Conservation (phyloP, 2,113 vertebrate genomes). For the Cavia porcellus region DNA sequence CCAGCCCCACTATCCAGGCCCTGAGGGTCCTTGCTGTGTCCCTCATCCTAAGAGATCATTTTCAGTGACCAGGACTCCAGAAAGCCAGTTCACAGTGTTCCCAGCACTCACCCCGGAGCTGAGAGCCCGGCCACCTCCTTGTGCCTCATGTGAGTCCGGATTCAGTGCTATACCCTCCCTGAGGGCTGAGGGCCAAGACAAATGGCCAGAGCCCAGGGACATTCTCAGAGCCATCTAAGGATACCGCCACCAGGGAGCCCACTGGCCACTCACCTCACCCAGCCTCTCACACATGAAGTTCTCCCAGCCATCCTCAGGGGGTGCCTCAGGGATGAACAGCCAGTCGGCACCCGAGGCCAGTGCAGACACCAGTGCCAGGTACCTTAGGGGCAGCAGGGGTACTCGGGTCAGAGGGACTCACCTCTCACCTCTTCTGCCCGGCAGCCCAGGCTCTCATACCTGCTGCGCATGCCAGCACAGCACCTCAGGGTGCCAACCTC, state of each 20-base stretch:
- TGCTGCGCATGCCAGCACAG: rapidly evolving
- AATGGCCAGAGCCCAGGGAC: neutral
- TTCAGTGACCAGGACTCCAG: rapidly evolving
- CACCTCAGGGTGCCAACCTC: rapidly evolving
- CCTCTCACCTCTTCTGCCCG: neutral
- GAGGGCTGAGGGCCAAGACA: neutral
- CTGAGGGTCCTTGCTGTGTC: neutral
- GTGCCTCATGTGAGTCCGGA: neutral
- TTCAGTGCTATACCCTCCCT: too few relatives aligned
- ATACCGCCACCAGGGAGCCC: too few relatives aligned
- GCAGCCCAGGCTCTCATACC: neutral
- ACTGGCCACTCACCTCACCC: slow-evolving; percentile 87
- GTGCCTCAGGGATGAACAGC: slow-evolving; percentile 97
- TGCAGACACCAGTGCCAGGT: slow-evolving; percentile 94
- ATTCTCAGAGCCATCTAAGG: neutral
- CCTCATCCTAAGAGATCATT: neutral
- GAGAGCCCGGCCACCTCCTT: neutral
- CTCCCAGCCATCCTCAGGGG: slow-evolving; percentile 95
- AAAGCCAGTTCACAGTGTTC: neutral
- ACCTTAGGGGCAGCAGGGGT: slow-evolving; percentile 76
- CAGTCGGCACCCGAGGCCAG: slow-evolving; percentile 96
- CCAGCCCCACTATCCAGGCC: neutral
- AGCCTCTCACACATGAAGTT: slow-evolving; percentile 94
- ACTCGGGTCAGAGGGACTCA: neutral
- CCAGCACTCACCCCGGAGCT: neutral